These are phyloP conservation scores for Quiscalus mexicanus DNA, from an alignment of 2,113 vertebrate genomes.

Conservation along the genomic window DNA sequence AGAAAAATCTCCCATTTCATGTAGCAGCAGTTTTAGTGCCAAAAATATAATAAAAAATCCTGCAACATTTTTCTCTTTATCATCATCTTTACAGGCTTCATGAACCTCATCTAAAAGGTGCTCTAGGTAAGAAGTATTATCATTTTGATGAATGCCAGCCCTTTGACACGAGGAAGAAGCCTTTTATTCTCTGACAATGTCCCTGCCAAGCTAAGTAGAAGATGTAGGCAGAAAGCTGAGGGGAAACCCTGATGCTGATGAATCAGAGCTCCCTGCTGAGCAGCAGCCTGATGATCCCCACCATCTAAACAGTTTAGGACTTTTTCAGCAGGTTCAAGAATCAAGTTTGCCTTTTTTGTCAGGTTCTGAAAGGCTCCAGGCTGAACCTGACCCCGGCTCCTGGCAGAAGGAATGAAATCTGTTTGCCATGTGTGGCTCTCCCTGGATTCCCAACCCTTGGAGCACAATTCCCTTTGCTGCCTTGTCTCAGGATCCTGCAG, in stretches of 20 bases:
- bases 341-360: not conserved
- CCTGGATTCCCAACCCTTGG: not conserved
- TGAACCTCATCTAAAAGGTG: conserved; percentile 53
- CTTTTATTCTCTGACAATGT: conserved; percentile 60
- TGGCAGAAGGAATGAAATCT: not conserved
- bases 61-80: conserved; percentile 43
- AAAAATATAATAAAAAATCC: conserved; percentile 37
- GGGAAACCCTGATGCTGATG: conserved; percentile 53
- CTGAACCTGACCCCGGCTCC: not conserved
- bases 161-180: conserved; percentile 39
- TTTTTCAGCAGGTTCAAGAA: conserved; percentile 23
- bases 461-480: not conserved
- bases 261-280: conserved; percentile 54
- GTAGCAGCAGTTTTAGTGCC: conserved; percentile 8
- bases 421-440: not conserved
- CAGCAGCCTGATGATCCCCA: conserved; percentile 39
- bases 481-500: not conserved
- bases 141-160: conserved; percentile 52
- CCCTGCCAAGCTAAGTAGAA: conserved; percentile 47
- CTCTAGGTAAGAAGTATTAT: conserved; percentile 45
- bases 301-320: conserved; percentile 21
- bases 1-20: conserved; percentile 22
- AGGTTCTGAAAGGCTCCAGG: not conserved
- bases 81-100: conserved; percentile 23
- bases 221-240: conserved; percentile 39